Evolutionary conservation across 2,113 vertebrate genomes (phyloP), one percentile per base, ranked within the genome.

Genomic region (Ia io): DNA sequence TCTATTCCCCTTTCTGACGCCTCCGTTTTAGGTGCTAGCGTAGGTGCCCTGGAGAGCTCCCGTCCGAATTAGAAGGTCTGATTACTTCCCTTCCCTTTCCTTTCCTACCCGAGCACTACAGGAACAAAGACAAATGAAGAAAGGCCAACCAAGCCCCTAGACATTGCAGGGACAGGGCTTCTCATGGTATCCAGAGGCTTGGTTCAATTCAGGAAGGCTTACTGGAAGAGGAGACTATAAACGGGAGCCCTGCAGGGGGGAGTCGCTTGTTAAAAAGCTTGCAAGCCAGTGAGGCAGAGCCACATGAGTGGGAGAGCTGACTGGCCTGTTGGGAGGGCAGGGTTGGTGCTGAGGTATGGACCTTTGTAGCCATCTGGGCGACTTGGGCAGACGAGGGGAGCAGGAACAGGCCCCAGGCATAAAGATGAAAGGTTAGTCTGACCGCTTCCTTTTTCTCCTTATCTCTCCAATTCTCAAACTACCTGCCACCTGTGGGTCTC

Each of bases 361-460:
- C n/a, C 49, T 74, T 40, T 56, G 9, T 56, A 53, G 42, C 49
- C n/a, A 5, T 83, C n/a, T 22, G 20, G 59, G 77, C 3, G 4
- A 22, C 9, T 18, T 16, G 23, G 32, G 22, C 7, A 11, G 20
- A 4, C 5, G 17, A 16, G 11, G 9, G 17, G 11, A 30, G 1
- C 9, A 18, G 14, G 63, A 30, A 1, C 44, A 40, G 65, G 25
- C 69, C 51, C 20, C n/a, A 1, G 61, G 35, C 73, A 30, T 12
- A 1, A 67, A 28, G 49, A 35, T 35, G 80, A 84, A 69, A 30
- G 67, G 18, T 80, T 28, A 35, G 30, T 8, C 9, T 0, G 1
- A 14, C 20, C 35, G 9, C 49, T 30, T 67, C 71, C 17, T 11
- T 12, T 9, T 9, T 25, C 2, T 63, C 63, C 85, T 83, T 18